Evolutionary conservation across 2,888 invertebrate genomes (phyloP), one percentile per base, ranked within the genome.

Genomic region (Cepaea hortensis): DNA sequence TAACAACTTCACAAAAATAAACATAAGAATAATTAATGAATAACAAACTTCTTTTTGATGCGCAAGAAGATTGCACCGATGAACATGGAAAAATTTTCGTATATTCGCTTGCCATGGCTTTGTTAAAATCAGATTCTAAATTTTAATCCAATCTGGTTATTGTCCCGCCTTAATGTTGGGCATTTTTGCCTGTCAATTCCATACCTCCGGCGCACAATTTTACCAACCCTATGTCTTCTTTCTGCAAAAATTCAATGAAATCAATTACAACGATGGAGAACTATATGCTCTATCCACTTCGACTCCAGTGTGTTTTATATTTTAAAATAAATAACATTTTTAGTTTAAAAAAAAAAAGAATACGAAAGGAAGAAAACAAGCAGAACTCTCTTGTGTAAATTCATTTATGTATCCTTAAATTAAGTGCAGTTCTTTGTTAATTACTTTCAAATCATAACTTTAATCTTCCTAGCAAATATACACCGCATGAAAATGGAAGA

Each of bases 391-490:
- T 35, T 79, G 79, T 79, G 79, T 79, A 62, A 62, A 79, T 62
- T 79, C 61, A 62, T 79, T 79, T 79, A 79, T 79, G 79, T 79
- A 79, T 23, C 79, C 46, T 79, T 62, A 79, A 79, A 79, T 79
- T 62, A 79, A 79, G 79, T 79, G 79, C 79, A 79, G 13, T 62
- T 79, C 79, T 79, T 79, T 79, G 79, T 62, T 11, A 23, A 62
- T 62, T 62, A 7, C 62, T 79, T 79, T 79, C 62, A 62, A 61
- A 62, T 79, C 46, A 15, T 35, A 79, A 79, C 79, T 62, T 79
- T 79, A 79, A 79, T 79, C 79, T 35, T 4, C 11, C 15, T 13
- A 79, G 79, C 79, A 79, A 79, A 79, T 35, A 79, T 79, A 79
- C 79, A 62, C 62, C 79, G 62, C 62, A 79, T 61, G 79, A 79